A percentile compares a stretch with the other conserved stretches of the same genome.
phyloP scores from a whole-genome alignment of 2,797 vertebrate species.

The Channallabes apus region DNA sequence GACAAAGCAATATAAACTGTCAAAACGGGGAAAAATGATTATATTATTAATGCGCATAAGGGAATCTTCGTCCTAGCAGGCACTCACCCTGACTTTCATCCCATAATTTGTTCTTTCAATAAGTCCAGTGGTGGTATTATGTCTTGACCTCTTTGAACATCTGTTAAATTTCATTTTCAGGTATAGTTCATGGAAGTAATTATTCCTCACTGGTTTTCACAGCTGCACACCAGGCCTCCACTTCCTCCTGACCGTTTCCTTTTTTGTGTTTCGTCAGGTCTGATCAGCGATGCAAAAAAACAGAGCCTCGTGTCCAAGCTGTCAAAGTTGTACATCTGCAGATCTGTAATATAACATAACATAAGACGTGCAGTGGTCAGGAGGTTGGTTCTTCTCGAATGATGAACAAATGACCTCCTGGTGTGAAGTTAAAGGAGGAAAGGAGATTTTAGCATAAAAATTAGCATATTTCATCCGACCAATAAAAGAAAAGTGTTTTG shows the following conservation, averaged over 20 bases:
- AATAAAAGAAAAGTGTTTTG: no score
- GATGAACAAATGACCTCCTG: not conserved
- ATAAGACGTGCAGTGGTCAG: not conserved
- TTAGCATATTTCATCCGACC: no score
- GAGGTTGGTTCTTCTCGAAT: not conserved
- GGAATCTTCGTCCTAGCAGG: not conserved
- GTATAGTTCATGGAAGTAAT: not conserved
- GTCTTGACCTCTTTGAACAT: not conserved
- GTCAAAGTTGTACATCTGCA: not conserved
- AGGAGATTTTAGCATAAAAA: no score
- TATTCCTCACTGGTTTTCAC: not conserved
- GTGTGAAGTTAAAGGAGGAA: not conserved
- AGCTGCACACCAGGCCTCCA: not conserved
- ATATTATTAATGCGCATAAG: not conserved
- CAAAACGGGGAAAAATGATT: not conserved
- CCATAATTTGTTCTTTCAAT: not conserved
- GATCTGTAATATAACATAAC: not conserved
- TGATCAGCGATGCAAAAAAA: not conserved
- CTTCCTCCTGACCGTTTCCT: not conserved
- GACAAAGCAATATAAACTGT: not conserved
- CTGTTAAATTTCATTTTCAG: conserved; percentile 18
- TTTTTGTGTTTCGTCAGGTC: conserved; percentile 4
- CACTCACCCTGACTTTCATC: not conserved
- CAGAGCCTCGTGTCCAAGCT: not conserved
- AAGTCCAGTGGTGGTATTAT: not conserved